phyloP scores from a whole-genome alignment of 2,888 invertebrate genomes.

The Deroplatys truncata region DNA sequence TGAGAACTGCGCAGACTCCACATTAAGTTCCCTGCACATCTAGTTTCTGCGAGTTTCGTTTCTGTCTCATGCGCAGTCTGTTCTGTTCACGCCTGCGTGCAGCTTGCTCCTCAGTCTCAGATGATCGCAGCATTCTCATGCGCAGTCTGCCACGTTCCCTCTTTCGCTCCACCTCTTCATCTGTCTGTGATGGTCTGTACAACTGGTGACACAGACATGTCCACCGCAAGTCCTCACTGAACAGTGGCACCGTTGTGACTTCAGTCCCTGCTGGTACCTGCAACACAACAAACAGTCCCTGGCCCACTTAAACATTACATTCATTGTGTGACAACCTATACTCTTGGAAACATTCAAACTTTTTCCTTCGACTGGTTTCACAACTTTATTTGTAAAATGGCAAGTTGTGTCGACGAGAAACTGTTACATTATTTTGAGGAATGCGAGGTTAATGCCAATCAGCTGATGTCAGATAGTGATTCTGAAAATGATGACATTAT shows the following conservation, averaged over 20 bases:
- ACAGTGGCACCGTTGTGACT: neutral
- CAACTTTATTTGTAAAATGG: too few relatives aligned
- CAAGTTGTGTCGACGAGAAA: too few relatives aligned
- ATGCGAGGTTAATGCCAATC: too few relatives aligned
- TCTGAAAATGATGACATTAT: too few relatives aligned
- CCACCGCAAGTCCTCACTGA: neutral
- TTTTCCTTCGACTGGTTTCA: too few relatives aligned
- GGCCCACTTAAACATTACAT: too few relatives aligned
- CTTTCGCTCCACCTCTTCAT: neutral
- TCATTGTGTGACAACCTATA: too few relatives aligned
- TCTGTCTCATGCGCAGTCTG: neutral
- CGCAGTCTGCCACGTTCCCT: neutral
- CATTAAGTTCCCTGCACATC: neutral
- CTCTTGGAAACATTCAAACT: too few relatives aligned
- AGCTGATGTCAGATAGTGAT: too few relatives aligned
- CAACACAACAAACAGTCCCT: too few relatives aligned
- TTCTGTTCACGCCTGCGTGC: neutral
- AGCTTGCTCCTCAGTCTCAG: slow-evolving; percentile 4
- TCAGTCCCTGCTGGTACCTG: neutral
- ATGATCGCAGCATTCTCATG: neutral
- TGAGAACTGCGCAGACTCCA: too few relatives aligned
- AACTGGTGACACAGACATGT: neutral
- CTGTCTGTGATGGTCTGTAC: neutral
- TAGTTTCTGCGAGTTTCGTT: neutral
- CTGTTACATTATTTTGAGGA: too few relatives aligned